These are phyloP conservation scores for Chiroxiphia lanceolata DNA, from an alignment of 2,797 vertebrate species.

Conservation along the genomic window DNA sequence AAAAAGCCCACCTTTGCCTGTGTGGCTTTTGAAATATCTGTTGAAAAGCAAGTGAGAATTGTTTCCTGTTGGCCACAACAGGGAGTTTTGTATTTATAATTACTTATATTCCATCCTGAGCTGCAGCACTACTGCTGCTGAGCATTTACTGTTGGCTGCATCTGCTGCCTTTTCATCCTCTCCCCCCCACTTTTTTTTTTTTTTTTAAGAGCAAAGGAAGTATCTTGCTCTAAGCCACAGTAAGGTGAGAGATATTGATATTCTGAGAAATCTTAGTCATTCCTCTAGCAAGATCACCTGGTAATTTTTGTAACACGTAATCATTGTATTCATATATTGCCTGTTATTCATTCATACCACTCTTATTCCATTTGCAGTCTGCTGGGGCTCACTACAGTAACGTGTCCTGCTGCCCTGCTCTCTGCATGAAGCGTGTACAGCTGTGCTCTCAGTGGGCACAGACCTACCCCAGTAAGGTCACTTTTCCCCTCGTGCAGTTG, in stretches of 20 bases:
- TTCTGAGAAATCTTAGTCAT: background rate
- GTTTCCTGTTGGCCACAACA: background rate
- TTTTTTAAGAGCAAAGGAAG: background rate
- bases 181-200: background rate
- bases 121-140: background rate
- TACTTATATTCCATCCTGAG: background rate
- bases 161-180: background rate
- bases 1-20: background rate
- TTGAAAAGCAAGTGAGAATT: background rate
- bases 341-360: background rate
- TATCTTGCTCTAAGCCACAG: background rate
- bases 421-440: background rate
- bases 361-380: background rate
- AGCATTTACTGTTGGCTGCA: background rate
- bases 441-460: background rate
- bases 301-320: background rate
- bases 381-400: background rate
- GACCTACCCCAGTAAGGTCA: background rate
- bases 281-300: background rate
- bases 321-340: background rate
- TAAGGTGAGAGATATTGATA: background rate
- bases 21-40: background rate
- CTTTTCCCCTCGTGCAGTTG: background rate
- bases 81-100: background rate
- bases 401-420: background rate